Base-by-base conservation (phyloP, 2,888 invertebrate genomes). In the Dasysyrphus albostriatus region DNA sequence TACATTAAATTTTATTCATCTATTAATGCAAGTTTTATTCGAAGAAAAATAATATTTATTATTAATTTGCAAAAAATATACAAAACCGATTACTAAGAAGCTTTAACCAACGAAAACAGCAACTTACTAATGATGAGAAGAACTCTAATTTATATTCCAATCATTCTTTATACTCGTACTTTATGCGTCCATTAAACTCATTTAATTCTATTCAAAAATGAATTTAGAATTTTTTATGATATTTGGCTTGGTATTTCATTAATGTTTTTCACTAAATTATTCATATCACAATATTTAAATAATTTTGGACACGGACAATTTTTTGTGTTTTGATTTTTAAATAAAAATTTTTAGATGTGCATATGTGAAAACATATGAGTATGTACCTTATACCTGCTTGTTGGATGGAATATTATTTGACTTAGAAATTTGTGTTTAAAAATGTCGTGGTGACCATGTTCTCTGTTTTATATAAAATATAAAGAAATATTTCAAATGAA, bases 151-250 rank as follows among this genome's bases (percentile, higher is more conserved):
- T 0, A 29, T 65, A 79, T 72, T 79, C 72, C 3, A 34, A 19
- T 12, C 61, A 14, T 24, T 39, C 49, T 8, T n/a, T 61, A 5
- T 29, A 54, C 32, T n/a, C n/a, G n/a, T n/a, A n/a, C n/a, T n/a
- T 34, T 24, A 24, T 34, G 59, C 72, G 80, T 80, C 81, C 81
- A 84, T 84, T 73, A 84, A 76, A 80, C 84, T 76, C 84, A 84
- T 84, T 84, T 54, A 76, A 81, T 72, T 84, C 39, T 67, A 80
- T 67, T 63, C 67, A 47, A 75, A 44, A 76, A 81, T 10, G 2
- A 67, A 76, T 6, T 84, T 84, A 54, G 73, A 67, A 80, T 81
- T 81, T 67, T 65, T 84, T 81, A 73, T 73, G 76, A 84, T 19
- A 75, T 54, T 54, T 24, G 24, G 75, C 24, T 59, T n/a, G 59